Conservation (phyloP, 2,113 vertebrate genomes). For the Marmota monax region DNA sequence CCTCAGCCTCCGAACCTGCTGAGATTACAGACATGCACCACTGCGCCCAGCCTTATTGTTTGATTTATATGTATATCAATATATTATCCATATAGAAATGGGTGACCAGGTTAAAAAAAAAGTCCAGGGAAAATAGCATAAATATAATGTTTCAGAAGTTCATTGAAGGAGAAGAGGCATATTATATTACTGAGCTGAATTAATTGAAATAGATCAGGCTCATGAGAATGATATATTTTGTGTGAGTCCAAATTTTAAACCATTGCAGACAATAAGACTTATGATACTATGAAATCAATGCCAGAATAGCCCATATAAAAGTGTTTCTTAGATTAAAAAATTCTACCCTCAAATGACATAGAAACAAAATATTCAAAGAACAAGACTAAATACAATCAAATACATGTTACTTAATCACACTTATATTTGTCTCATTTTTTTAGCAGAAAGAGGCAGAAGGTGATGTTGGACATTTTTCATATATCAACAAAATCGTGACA, state of each 20-base stretch:
- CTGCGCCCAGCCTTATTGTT: not conserved
- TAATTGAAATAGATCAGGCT: not conserved
- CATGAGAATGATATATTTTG: not conserved
- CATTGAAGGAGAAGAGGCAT: not conserved
- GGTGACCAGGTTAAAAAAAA: not conserved
- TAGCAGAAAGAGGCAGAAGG: not conserved
- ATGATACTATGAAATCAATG: not conserved
- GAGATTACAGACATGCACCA: no score
- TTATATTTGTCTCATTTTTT: not conserved
- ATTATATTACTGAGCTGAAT: not conserved
- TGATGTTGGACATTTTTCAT: no score
- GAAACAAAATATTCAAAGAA: slow-evolving; percentile 16
- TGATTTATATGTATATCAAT: slow-evolving; percentile 22
- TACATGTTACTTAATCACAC: not conserved
- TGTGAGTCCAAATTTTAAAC: not conserved
- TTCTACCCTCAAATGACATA: not conserved
- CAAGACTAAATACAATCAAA: not conserved
- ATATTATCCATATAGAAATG: slow-evolving; percentile 25
- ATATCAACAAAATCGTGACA: not conserved
- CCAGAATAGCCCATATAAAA: not conserved
- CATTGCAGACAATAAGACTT: not conserved
- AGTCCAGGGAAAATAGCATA: not conserved
- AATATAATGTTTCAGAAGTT: not conserved
- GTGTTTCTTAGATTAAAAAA: not conserved
- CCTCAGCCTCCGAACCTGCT: no score